phyloP scores from a whole-genome alignment of 2,888 invertebrate genomes.

The Cheilosia variabilis region DNA sequence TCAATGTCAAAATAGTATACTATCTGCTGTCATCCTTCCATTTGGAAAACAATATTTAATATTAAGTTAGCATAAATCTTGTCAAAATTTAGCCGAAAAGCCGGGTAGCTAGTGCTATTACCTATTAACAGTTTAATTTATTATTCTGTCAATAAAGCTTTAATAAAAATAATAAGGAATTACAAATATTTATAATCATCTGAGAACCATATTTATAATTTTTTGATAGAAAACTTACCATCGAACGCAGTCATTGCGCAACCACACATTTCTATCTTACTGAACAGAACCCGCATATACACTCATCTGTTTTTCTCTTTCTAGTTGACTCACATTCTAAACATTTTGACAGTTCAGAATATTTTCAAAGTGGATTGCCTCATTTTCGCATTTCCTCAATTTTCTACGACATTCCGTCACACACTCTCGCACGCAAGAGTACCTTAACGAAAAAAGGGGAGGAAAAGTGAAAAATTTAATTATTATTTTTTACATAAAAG shows the following conservation, averaged over 20 bases:
- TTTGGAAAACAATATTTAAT: too few species aligned
- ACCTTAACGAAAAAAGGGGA: constrained; percentile 68
- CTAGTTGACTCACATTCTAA: constrained; percentile 39
- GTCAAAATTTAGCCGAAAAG: too few species aligned
- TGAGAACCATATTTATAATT: too few species aligned
- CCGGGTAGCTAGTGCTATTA: too few species aligned
- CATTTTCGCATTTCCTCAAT: constrained; percentile 68
- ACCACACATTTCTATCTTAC: not conserved
- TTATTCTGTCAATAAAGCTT: too few species aligned
- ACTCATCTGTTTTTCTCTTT: constrained; percentile 22
- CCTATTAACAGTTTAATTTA: too few species aligned
- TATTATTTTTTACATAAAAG: constrained; percentile 56
- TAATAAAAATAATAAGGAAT: too few species aligned
- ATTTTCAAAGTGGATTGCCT: constrained; percentile 65
- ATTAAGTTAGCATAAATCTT: too few species aligned
- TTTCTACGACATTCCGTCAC: constrained; percentile 78
- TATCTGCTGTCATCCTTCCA: too few species aligned
- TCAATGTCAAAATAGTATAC: too few species aligned
- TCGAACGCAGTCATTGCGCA: constrained; percentile 32
- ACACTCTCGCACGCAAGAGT: constrained; percentile 76
- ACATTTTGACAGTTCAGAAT: constrained; percentile 73
- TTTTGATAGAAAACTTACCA: too few species aligned
- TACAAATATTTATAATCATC: too few species aligned
- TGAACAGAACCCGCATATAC: constrained; percentile 23
- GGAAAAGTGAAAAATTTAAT: constrained; percentile 67